Evolutionary conservation across 2,113 vertebrate species (phyloP).

Genomic region (Marmota flaviventris): DNA sequence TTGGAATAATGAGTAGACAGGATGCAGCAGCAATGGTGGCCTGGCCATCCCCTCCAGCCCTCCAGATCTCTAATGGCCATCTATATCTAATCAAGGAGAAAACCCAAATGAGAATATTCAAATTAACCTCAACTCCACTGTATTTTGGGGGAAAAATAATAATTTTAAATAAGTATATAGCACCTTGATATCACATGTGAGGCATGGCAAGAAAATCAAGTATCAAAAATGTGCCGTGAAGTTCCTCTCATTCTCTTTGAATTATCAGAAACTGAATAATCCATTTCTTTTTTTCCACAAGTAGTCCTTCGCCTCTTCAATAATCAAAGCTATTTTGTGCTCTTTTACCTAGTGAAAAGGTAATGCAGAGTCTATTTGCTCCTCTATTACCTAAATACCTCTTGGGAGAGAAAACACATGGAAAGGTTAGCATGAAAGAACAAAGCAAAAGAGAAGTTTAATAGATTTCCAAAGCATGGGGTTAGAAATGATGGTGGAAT

Average conservation of each 20-base stretch:
- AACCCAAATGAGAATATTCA: not conserved
- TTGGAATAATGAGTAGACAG: too few relatives aligned
- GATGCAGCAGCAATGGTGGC: rapidly evolving
- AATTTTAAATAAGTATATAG: not conserved
- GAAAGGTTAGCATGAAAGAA: not conserved
- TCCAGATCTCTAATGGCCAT: rapidly evolving
- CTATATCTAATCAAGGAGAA: not conserved
- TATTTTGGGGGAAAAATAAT: not conserved
- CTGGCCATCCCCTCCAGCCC: rapidly evolving
- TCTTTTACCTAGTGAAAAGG: not conserved
- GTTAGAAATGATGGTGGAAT: too few relatives aligned
- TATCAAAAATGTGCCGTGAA: not conserved
- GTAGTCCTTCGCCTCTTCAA: not conserved
- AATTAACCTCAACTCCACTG: not conserved
- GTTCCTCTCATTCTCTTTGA: not conserved
- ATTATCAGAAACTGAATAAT: not conserved
- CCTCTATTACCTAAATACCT: not conserved
- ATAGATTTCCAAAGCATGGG: not conserved
- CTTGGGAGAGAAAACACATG: not conserved
- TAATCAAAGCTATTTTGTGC: conserved; percentile 24
- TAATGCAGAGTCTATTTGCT: not conserved
- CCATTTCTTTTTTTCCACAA: not conserved
- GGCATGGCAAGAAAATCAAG: not conserved
- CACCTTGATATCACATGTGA: not conserved
- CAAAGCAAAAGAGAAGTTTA: not conserved